phyloP scores from a whole-genome alignment of 30 jellyfish, hydroid and myxozoan genomes.

The Cassiopea xamachana region DNA sequence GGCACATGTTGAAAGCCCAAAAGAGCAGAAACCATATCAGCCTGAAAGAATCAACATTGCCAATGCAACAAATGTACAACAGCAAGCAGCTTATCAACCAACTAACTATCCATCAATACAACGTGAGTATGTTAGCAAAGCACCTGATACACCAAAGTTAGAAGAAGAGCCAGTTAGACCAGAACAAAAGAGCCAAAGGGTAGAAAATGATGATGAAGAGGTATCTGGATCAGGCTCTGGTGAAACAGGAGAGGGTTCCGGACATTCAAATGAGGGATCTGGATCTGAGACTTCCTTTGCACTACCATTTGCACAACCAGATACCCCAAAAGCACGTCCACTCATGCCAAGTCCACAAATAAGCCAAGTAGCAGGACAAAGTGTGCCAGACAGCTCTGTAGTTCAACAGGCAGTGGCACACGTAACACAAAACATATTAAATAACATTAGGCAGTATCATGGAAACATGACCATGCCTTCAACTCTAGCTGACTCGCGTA shows the following conservation, averaged over 20 bases:
- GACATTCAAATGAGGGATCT: slow-evolving; percentile 65
- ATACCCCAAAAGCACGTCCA: slow-evolving; percentile 58
- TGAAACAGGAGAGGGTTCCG: slow-evolving; percentile 76
- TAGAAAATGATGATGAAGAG: slow-evolving; percentile 44
- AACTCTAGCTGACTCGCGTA: slow-evolving; percentile 51
- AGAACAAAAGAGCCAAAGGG: slow-evolving; percentile 23
- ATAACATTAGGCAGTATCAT: slow-evolving; percentile 25
- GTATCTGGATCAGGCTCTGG: slow-evolving; percentile 88
- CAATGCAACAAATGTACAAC: slow-evolving; percentile 8
- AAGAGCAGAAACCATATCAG: slow-evolving; percentile 18
- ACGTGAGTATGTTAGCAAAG: slow-evolving; percentile 44
- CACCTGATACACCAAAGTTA: slow-evolving; percentile 21
- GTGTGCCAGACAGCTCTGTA: slow-evolving; percentile 22
- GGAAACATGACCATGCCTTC: slow-evolving; percentile 42
- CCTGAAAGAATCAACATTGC: slow-evolving; percentile 41
- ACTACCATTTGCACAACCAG: slow-evolving; percentile 70
- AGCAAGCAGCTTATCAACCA: slow-evolving; percentile 17
- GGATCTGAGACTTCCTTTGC: slow-evolving; percentile 73
- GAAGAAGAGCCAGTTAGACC: slow-evolving; percentile 32
- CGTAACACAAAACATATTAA: slow-evolving; percentile 41
- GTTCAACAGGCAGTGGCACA: slow-evolving; percentile 34
- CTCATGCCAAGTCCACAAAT: slow-evolving; percentile 11
- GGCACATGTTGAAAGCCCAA: slow-evolving; percentile 68
- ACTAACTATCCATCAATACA: slow-evolving; percentile 40
- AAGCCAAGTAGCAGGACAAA: slow-evolving; percentile 14